Base-by-base conservation (phyloP, 2,797 vertebrate genomes). In the Pelodytes ibericus region DNA sequence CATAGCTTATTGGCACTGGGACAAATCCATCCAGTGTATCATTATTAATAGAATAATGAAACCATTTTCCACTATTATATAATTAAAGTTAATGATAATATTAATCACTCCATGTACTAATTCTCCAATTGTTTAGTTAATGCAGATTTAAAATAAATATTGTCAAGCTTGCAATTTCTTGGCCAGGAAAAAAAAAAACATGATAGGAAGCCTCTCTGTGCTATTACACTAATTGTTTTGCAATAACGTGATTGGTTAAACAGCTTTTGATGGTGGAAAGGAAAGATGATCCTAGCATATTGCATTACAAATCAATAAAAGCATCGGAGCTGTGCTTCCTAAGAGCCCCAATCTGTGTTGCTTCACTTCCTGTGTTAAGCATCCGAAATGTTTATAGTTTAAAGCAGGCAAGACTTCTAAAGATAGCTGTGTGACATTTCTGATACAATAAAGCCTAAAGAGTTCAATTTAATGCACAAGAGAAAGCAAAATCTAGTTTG, bases 401-500 rank as follows among this genome's bases (percentile, higher is more conserved):
- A 82, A 80, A 80, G 72, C 82, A 85, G 74, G 7, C 39, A 82
- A 82, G 69, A 16, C 51, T 84, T 83, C 80, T 82, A 81, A 85
- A 88, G 83, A 86, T 79, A 87, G 87, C 74, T 82, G 74, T 49
- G 36, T 86, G 86, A 82, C 84, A 83, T 88, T 88, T 89, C 84
- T 87, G 80, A 87, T 85, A 87, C 86, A 83, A 82, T 81, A 81
- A 82, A 84, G 71, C 75, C 68, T n/a, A 41, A 81, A 80, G 74
- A 80, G 58, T 79, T 20, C 79, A 84, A 84, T 82, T 83, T 75
- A 79, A 87, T 88, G 83, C 82, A 84, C 74, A 27, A 63, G 81
- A 77, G 83, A 82, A 83, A 81, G 72, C 74, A 80, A 73, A 81
- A 71, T 74, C 70, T 36, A 27, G 73, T 84, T 84, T 82, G 78